A percentile compares a stretch with the other conserved stretches of the same genome.
Evolutionary conservation across 2,888 invertebrate genomes (phyloP).

Genomic region (Metallyticus violacea): DNA sequence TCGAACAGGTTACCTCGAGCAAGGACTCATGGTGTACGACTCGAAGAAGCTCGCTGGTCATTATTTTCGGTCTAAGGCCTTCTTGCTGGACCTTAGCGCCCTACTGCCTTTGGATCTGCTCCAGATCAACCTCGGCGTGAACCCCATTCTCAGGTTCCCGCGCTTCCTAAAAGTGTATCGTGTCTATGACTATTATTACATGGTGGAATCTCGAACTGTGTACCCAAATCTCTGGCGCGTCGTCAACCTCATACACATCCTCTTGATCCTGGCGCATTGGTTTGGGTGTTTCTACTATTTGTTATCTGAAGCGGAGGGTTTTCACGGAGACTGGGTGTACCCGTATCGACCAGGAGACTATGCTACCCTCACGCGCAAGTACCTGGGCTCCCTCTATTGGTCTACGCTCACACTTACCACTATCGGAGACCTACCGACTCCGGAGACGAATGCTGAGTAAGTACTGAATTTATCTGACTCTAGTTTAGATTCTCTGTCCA

Average conservation of each 20-base stretch:
- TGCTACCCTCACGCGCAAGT: slow-evolving; percentile 86
- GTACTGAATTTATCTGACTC: too few species aligned
- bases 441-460: slow-evolving; percentile 95
- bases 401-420: slow-evolving; percentile 93
- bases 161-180: slow-evolving; percentile 88
- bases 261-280: slow-evolving; percentile 94
- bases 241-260: slow-evolving; percentile 90
- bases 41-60: slow-evolving; percentile 85
- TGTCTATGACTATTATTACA: slow-evolving; percentile 89
- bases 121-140: slow-evolving; percentile 76
- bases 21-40: slow-evolving; percentile 90
- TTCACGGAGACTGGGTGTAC: slow-evolving; percentile 88
- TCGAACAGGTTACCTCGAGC: slow-evolving; percentile 91
- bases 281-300: slow-evolving; percentile 97
- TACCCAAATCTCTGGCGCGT: slow-evolving; percentile 97
- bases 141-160: slow-evolving; percentile 86
- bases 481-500: too few species aligned
- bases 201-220: slow-evolving; percentile 92
- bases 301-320: slow-evolving; percentile 86
- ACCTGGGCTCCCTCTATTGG: slow-evolving; percentile 94
- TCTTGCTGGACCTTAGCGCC: slow-evolving; percentile 79
- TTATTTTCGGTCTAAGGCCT: slow-evolving; percentile 80
- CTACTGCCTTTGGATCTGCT: slow-evolving; percentile 83
- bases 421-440: slow-evolving; percentile 93
- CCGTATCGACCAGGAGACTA: slow-evolving; percentile 85